A percentile compares a stretch with the other conserved stretches of the same genome.
Evolutionary conservation across 2,888 invertebrate species (phyloP).

Genomic region (Mythimna impura): DNA sequence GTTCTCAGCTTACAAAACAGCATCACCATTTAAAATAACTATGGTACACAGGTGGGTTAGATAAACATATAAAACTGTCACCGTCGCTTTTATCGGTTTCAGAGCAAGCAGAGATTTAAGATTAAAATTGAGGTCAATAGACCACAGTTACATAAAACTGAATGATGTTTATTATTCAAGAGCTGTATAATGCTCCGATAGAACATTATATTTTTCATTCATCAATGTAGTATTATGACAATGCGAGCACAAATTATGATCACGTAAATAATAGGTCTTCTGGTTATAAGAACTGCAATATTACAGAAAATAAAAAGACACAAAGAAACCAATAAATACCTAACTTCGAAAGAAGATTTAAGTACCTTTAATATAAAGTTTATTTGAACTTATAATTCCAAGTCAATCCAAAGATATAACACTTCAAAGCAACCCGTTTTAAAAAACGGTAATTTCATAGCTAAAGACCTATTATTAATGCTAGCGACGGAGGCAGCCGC

Average conservation of each 20-base stretch:
- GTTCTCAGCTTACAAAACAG: conserved; percentile 1
- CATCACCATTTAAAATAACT: background rate
- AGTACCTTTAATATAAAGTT: too few relatives aligned
- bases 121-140: conserved; percentile 15
- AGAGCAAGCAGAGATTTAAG: conserved; percentile 21
- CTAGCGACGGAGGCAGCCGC: too few relatives aligned
- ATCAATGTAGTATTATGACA: background rate
- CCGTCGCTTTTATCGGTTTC: conserved; percentile 7
- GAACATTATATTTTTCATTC: background rate
- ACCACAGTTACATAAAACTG: background rate
- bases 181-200: background rate
- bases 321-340: too few relatives aligned
- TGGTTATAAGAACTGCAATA: too few relatives aligned
- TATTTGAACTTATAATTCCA: too few relatives aligned
- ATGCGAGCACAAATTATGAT: background rate
- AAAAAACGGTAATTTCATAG: too few relatives aligned
- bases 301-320: too few relatives aligned
- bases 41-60: background rate
- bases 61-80: conserved; percentile 38
- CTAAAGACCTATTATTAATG: too few relatives aligned
- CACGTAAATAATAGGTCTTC: background rate
- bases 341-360: too few relatives aligned
- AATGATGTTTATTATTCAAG: background rate
- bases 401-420: too few relatives aligned
- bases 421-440: too few relatives aligned